Evolutionary conservation across 2,888 invertebrate genomes (phyloP).

Genomic region (Spilarctia lutea): DNA sequence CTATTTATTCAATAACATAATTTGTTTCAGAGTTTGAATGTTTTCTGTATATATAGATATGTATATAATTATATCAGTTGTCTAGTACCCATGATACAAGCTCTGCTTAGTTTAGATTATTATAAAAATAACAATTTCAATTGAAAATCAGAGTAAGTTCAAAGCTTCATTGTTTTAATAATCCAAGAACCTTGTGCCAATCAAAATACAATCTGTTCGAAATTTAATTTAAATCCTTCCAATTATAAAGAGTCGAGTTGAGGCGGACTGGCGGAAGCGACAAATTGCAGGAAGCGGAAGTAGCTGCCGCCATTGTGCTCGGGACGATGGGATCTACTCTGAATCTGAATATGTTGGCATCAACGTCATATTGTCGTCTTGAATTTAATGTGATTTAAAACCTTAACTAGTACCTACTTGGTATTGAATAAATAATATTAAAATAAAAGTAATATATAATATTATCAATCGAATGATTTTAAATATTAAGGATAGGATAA

Average conservation of each 20-base stretch:
- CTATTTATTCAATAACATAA: not conserved
- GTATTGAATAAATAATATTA: not conserved
- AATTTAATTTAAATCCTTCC: slow-evolving; percentile 61
- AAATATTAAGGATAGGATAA: too few species aligned
- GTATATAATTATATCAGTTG: too few species aligned
- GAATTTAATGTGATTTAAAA: slow-evolving; percentile 10
- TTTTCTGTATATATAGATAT: too few species aligned
- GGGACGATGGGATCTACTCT: slow-evolving; percentile 25
- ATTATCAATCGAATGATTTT: too few species aligned
- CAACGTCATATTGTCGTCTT: slow-evolving; percentile 11
- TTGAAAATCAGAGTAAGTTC: not conserved
- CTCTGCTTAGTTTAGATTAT: too few species aligned
- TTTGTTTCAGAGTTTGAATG: too few species aligned
- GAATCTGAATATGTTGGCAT: slow-evolving; percentile 35
- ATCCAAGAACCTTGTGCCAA: slow-evolving; percentile 32
- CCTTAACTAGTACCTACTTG: not conserved
- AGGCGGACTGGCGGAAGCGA: slow-evolving; percentile 52
- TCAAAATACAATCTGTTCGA: slow-evolving; percentile 49
- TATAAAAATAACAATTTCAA: not conserved
- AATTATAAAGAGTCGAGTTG: slow-evolving; percentile 53
- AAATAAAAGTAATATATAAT: too few species aligned
- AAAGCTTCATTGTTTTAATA: not conserved
- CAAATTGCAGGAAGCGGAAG: slow-evolving; percentile 61
- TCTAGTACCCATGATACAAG: too few species aligned
- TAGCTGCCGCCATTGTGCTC: slow-evolving; percentile 39